Percentiles rank a stretch among this genome's conserved stretches.
These are phyloP conservation scores for Coregonus clupeaformis DNA, from an alignment of 2,113 vertebrate species.

Conservation along the genomic window DNA sequence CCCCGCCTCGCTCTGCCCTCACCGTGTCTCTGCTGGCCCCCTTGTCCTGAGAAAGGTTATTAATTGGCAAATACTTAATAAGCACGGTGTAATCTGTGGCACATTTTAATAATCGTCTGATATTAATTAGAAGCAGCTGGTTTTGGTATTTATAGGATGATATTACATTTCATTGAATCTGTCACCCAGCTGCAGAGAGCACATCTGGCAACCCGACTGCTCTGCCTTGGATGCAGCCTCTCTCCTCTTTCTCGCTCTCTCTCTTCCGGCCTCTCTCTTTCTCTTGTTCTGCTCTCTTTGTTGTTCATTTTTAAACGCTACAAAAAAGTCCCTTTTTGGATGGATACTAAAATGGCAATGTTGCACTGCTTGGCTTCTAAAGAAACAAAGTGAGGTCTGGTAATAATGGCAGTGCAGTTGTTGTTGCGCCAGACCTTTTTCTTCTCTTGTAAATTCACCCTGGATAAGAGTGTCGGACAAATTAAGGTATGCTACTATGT, in stretches of 20 bases:
- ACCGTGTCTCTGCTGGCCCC: conserved; percentile 9
- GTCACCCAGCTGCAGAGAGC: conserved; percentile 71
- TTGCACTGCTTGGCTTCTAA: neutral
- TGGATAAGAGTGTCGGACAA: conserved; percentile 3
- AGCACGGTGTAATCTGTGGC: conserved; percentile 56
- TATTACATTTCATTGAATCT: conserved; percentile 75
- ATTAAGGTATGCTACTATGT: neutral
- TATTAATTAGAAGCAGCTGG: conserved; percentile 73
- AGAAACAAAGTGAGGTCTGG: too few species aligned
- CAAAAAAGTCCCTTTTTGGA: conserved; percentile 31
- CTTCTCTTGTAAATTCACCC: conserved; percentile 17
- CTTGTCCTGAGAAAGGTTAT: conserved; percentile 34
- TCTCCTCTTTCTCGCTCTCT: conserved; percentile 16
- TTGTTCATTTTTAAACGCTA: conserved; percentile 13
- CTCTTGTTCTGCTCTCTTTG: conserved; percentile 15
- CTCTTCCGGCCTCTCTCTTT: conserved; percentile 13
- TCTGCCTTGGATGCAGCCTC: conserved; percentile 50
- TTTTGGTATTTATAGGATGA: conserved; percentile 76
- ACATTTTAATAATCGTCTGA: conserved; percentile 65
- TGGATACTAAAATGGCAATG: conserved; percentile 7
- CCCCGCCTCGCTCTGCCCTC: neutral
- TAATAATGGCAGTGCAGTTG: too few species aligned
- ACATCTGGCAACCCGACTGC: conserved; percentile 68
- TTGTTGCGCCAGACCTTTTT: too few species aligned
- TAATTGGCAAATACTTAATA: conserved; percentile 58